These are phyloP conservation scores for Danio jaintianensis DNA, from an alignment of 2,797 vertebrate genomes.

Conservation along the genomic window DNA sequence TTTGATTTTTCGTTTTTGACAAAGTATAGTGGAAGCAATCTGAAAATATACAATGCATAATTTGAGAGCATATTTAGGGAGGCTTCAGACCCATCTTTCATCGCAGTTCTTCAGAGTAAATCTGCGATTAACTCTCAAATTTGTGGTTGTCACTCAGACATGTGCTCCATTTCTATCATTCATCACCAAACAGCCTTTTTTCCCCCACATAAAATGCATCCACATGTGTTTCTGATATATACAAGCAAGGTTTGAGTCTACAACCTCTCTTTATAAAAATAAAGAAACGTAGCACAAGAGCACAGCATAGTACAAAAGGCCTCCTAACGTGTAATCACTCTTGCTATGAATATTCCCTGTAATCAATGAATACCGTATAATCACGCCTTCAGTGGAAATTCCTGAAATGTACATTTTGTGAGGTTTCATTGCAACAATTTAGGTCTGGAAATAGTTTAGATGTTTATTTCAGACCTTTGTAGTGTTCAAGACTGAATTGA, in stretches of 20 bases:
- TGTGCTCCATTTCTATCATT: neutral
- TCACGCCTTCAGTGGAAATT: neutral
- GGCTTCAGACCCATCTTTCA: neutral
- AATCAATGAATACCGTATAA: conserved; percentile 8
- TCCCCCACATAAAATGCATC: neutral
- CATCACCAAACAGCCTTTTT: neutral
- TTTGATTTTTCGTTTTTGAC: no score
- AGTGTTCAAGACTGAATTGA: neutral
- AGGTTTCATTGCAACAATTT: neutral
- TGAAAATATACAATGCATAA: neutral
- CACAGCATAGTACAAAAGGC: neutral
- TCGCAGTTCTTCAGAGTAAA: neutral
- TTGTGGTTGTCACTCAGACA: neutral
- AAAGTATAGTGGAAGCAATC: neutral
- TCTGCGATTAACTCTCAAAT: conserved; percentile 5
- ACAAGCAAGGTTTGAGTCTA: neutral
- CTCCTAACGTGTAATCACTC: neutral
- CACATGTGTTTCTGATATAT: neutral
- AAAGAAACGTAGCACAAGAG: neutral
- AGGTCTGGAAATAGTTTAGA: neutral
- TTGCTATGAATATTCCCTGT: conserved; percentile 3
- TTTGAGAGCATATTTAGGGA: neutral
- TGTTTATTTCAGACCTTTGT: neutral
- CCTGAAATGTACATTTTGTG: neutral
- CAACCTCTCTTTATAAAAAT: neutral